These are phyloP conservation scores for Melipona quadrifasciata DNA, from an alignment of 1,140 invertebrate species.

Conservation along the genomic window DNA sequence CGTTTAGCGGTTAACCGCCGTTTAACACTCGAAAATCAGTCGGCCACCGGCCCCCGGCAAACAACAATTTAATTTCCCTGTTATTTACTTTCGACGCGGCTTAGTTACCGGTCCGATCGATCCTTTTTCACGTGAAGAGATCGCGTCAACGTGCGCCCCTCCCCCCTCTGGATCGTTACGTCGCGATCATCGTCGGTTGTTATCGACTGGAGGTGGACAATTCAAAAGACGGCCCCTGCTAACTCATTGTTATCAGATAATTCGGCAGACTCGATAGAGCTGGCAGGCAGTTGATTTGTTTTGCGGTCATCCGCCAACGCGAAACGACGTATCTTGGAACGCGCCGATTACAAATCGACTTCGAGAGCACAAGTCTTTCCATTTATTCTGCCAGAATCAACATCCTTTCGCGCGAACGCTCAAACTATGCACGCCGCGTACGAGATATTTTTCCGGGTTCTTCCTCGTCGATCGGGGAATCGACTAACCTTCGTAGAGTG, in stretches of 20 bases:
- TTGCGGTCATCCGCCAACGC: neutral
- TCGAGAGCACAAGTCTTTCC: neutral
- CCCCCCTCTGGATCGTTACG: neutral
- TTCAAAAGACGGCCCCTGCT: neutral
- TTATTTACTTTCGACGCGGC: constrained; percentile 6
- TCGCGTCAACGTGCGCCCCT: neutral
- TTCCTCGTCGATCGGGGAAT: neutral
- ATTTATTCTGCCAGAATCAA: neutral
- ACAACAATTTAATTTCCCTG: constrained; percentile 12
- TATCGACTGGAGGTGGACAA: neutral
- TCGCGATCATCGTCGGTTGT: neutral
- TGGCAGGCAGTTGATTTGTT: constrained; percentile 24
- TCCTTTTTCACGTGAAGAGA: neutral
- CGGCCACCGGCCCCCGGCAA: neutral
- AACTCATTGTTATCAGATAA: constrained; percentile 40
- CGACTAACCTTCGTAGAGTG: neutral
- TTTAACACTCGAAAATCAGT: constrained; percentile 28
- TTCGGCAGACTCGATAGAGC: constrained; percentile 29
- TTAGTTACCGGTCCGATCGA: constrained; percentile 3
- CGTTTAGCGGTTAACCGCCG: constrained; percentile 38
- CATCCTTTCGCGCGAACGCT: neutral
- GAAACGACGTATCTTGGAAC: neutral
- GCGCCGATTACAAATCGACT: neutral
- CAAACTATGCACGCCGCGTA: too few species aligned
- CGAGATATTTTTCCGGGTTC: neutral